A percentile compares a stretch with the other conserved stretches of the same genome.
Evolutionary conservation across 37 sponge, comb jelly and placozoan species (phyloP).

Genomic region (Cladorhizidae sp.): DNA sequence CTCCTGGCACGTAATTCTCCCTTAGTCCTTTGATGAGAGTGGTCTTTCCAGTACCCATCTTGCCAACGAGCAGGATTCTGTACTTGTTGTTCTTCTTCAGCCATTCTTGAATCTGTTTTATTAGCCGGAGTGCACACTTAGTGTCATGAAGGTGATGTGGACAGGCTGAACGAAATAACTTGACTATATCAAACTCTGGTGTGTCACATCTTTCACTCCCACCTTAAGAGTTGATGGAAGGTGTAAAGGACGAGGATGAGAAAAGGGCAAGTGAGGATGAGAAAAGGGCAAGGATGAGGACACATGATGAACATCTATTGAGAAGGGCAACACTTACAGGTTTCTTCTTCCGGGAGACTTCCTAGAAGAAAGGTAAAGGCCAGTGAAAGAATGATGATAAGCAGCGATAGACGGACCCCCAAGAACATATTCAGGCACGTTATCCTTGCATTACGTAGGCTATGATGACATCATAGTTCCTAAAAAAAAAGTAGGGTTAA

Average conservation of each 20-base stretch:
- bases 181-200: neutral
- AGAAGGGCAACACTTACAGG: no score
- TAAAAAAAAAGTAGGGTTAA: no score
- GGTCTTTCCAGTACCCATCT: slow-evolving; percentile 8
- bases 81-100: slow-evolving; percentile 2
- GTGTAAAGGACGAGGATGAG: neutral
- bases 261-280: neutral
- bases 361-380: no score
- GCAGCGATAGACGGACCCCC: no score
- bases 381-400: neutral
- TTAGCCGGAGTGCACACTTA: neutral
- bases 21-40: slow-evolving; percentile 8
- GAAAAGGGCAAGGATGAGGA: neutral
- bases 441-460: no score
- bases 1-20: neutral
- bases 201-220: neutral
- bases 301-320: neutral
- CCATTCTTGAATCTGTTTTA: neutral
- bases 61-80: neutral
- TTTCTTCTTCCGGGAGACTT: no score
- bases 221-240: slow-evolving; percentile 8
- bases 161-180: neutral
- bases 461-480: no score
- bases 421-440: no score
- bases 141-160: neutral